phyloP scores from a whole-genome alignment of 2,113 vertebrate species.

The Taurulus bubalis region DNA sequence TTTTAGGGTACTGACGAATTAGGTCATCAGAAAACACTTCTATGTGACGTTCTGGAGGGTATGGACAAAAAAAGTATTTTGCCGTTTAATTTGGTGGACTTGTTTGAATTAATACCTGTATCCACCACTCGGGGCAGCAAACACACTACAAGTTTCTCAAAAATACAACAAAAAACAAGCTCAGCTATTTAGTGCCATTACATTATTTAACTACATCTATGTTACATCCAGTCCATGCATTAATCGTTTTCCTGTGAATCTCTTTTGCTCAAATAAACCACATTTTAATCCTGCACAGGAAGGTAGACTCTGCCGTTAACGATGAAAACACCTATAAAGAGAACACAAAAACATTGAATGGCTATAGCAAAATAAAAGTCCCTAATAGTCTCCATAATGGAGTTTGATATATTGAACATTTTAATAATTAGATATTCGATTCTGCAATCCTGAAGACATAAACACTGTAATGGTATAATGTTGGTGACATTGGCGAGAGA shows the following conservation, averaged over 20 bases:
- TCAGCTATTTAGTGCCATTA: too few species aligned
- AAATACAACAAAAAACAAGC: background rate
- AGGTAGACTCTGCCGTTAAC: background rate
- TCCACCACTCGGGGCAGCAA: conserved; percentile 10
- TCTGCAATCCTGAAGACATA: background rate
- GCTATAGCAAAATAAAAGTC: too few species aligned
- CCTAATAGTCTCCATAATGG: background rate
- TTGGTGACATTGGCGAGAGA: background rate
- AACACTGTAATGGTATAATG: background rate
- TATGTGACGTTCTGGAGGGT: background rate
- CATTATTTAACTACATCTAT: background rate
- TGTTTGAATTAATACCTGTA: background rate
- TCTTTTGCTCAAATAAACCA: background rate
- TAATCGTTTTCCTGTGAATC: background rate
- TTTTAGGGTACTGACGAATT: background rate
- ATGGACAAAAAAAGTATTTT: background rate
- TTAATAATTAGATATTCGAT: background rate
- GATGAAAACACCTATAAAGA: background rate
- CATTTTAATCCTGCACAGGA: background rate
- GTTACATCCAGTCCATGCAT: background rate
- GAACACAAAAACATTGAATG: background rate
- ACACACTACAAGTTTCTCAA: background rate
- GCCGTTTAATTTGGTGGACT: background rate
- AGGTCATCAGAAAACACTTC: background rate
- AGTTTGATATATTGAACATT: background rate